Evolutionary conservation across 2,113 vertebrate genomes (phyloP), one percentile per base, ranked within the genome.

Genomic region (Tupaia chinensis): DNA sequence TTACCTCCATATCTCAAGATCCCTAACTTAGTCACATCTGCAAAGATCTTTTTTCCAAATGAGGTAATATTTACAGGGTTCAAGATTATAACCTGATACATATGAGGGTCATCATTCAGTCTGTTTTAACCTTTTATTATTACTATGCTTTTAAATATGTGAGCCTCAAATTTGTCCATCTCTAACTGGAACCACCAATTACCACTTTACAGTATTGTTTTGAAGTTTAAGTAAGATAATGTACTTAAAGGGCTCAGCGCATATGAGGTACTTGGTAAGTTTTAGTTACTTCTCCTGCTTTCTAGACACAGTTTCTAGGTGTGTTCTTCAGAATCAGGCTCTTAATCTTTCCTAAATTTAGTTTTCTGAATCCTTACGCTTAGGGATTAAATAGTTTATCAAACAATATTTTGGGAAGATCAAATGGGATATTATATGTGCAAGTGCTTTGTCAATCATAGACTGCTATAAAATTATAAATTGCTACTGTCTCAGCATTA

Each of bases 271-370:
- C 15, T 80, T 23, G 81, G 27, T 85, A 88, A 10, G 84, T 94
- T 89, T 95, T 91, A 95, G 63, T 91, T 84, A n/a, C 2, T 7
- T 68, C 63, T 60, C 23, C 23, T 79, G 29, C 14, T 54, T 95
- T 77, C 78, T 85, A 53, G 29, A 76, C 6, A n/a, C 8, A 58
- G 29, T 25, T 87, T 83, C 58, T 78, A 34, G 16, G 5, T 68
- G 20, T 66, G 12, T 91, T 87, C 63, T 91, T 91, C 34, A 89
- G 53, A 29, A 85, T 32, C 4, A 80, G 27, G 15, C 9, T 83
- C 20, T 74, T 95, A 79, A 83, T 87, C 4, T 63, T 96, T 81
- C 17, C 89, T 76, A 80, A 85, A 5, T 77, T 86, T 78, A 63
- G 34, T 56, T 20, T 95, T 72, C 34, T 95, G 44, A 90, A 34